These are phyloP conservation scores for Oegoconia quadripuncta DNA, from an alignment of 2,888 invertebrate genomes.

Conservation along the genomic window DNA sequence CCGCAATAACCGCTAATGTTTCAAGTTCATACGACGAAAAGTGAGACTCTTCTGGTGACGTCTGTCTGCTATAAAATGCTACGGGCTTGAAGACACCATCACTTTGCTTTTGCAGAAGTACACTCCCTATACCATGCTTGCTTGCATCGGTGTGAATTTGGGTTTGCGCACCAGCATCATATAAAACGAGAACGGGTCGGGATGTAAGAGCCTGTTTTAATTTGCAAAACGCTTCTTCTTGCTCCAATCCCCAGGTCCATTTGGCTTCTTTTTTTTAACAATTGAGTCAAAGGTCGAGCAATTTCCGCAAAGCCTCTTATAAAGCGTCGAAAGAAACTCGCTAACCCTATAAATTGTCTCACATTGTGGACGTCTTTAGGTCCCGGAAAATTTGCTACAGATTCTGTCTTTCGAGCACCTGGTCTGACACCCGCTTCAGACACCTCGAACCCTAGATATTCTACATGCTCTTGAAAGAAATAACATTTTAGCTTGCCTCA, in stretches of 20 bases:
- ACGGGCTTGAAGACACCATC: constrained; percentile 4
- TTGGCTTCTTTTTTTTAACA: constrained; percentile 15
- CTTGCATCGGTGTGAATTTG: constrained; percentile 39
- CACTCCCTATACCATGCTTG: constrained; percentile 27
- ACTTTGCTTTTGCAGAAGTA: constrained; percentile 26
- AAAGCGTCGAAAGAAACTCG: constrained; percentile 29
- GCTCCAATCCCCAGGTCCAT: neutral
- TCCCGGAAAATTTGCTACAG: constrained; percentile 21
- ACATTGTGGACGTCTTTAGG: constrained; percentile 23
- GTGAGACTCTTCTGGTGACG: constrained; percentile 13
- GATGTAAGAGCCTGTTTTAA: neutral
- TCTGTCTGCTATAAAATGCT: constrained; percentile 13
- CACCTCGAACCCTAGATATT: constrained; percentile 27
- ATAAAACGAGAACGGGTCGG: constrained; percentile 26
- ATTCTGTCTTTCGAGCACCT: constrained; percentile 21
- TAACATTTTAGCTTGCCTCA: constrained; percentile 11
- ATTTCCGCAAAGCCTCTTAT: constrained; percentile 23
- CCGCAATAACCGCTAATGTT: constrained; percentile 11
- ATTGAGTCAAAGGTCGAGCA: constrained; percentile 25
- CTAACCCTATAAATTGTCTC: constrained; percentile 26
- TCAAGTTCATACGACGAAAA: constrained; percentile 13
- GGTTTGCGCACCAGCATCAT: constrained; percentile 20
- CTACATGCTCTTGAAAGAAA: constrained; percentile 22
- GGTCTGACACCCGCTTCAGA: constrained; percentile 20
- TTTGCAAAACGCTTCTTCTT: neutral